Percentiles rank a stretch among this genome's conserved stretches.
Evolutionary conservation across 2,113 vertebrate genomes (phyloP).

Genomic region (Bos indicus): DNA sequence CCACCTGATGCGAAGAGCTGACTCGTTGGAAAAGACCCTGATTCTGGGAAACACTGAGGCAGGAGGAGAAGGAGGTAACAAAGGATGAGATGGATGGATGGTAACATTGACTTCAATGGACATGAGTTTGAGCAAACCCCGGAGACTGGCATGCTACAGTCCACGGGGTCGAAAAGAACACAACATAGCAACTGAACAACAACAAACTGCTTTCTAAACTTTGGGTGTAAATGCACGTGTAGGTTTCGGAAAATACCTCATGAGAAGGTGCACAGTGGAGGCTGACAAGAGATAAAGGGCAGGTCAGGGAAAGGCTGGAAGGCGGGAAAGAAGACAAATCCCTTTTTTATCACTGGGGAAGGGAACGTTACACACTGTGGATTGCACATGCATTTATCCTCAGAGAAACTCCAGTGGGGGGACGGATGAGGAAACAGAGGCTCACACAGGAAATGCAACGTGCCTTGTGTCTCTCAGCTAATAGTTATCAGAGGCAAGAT

Average conservation of each 20-base stretch:
- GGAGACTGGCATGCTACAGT: neutral
- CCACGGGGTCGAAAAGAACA: neutral
- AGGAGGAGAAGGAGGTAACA: too few relatives aligned
- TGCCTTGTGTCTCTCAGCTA: neutral
- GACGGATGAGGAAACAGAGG: neutral
- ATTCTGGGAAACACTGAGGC: too few relatives aligned
- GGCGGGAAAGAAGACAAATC: neutral
- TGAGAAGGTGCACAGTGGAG: rapidly evolving
- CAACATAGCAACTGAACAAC: neutral
- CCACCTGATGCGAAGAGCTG: too few relatives aligned
- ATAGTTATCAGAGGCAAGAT: neutral
- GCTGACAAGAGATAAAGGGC: neutral
- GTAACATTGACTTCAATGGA: too few relatives aligned
- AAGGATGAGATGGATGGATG: too few relatives aligned
- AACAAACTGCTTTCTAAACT: neutral
- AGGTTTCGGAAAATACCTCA: neutral
- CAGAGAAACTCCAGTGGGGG: neutral
- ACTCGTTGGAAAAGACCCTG: too few relatives aligned
- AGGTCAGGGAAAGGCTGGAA: neutral
- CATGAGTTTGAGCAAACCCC: too few relatives aligned
- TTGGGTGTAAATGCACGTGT: neutral
- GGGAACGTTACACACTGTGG: neutral
- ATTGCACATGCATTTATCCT: neutral
- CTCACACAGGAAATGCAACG: neutral
- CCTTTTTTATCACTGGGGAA: neutral